phyloP scores from a whole-genome alignment of 1,140 invertebrate genomes.

The Cydia pomonella region DNA sequence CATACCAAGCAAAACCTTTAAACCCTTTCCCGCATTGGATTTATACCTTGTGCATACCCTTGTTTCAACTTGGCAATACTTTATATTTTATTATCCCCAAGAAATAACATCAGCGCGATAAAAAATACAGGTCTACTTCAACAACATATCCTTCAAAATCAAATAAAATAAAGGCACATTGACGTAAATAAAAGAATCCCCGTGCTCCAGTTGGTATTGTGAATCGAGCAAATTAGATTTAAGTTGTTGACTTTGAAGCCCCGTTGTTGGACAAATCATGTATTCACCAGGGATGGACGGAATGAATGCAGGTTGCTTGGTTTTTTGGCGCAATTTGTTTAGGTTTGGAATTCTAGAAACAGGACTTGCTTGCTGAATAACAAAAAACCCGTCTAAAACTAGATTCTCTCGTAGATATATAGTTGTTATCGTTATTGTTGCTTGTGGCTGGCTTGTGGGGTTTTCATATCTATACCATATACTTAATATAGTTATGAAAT shows the following conservation, averaged over 20 bases:
- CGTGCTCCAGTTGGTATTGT: neutral
- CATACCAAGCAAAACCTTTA: too few relatives aligned
- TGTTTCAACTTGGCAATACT: neutral
- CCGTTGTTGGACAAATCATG: neutral
- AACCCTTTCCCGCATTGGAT: too few relatives aligned
- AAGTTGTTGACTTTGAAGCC: slow-evolving; percentile 6
- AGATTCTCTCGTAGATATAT: too few relatives aligned
- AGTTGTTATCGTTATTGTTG: too few relatives aligned
- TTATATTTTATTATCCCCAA: neutral
- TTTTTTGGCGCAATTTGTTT: neutral
- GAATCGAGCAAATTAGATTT: slow-evolving; percentile 4
- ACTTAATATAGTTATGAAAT: too few relatives aligned
- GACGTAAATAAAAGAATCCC: neutral
- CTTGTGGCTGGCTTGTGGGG: too few relatives aligned
- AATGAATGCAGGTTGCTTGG: neutral
- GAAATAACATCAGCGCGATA: neutral
- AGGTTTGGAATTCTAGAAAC: neutral
- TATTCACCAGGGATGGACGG: neutral
- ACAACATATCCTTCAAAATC: neutral
- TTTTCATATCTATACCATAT: too few relatives aligned
- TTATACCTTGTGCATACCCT: too few relatives aligned
- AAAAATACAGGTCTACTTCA: neutral
- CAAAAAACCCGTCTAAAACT: too few relatives aligned
- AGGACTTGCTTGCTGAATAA: too few relatives aligned
- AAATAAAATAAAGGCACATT: slow-evolving; percentile 5